Conservation (phyloP, 2,888 invertebrate species). For the Alentia gelatinosa region DNA sequence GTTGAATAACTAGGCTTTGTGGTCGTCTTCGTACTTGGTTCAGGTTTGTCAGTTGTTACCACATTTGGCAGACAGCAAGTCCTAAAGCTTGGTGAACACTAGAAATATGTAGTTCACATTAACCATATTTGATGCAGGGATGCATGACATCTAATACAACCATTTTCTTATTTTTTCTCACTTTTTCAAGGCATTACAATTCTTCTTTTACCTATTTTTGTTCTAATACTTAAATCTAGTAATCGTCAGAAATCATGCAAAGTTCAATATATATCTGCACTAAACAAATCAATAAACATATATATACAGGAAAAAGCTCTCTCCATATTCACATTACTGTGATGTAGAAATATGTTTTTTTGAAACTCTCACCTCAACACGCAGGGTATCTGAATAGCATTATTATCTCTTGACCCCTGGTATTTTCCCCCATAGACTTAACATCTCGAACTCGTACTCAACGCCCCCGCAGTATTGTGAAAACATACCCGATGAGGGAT, state of each 20-base stretch:
- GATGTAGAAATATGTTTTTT: too few species aligned
- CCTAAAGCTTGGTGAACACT: conserved; percentile 6
- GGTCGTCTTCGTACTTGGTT: neutral
- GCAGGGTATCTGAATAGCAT: too few species aligned
- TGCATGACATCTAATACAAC: neutral
- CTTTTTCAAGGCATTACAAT: neutral
- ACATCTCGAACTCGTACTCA: too few species aligned
- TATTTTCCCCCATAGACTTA: too few species aligned
- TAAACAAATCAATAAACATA: too few species aligned
- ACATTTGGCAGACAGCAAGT: conserved; percentile 34
- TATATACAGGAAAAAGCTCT: too few species aligned
- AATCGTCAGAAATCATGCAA: neutral
- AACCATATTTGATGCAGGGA: neutral
- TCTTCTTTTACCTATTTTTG: neutral
- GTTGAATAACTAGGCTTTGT: neutral
- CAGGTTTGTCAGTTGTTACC: neutral
- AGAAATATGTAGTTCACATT: neutral
- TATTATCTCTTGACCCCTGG: too few species aligned
- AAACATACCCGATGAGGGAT: too few species aligned
- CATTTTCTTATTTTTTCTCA: neutral
- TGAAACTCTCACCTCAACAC: too few species aligned
- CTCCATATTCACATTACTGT: too few species aligned
- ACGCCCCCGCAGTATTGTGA: too few species aligned
- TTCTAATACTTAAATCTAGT: neutral
- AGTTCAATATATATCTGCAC: neutral